Conservation (phyloP, 2,797 vertebrate genomes). For the Fistularia tabacaria region DNA sequence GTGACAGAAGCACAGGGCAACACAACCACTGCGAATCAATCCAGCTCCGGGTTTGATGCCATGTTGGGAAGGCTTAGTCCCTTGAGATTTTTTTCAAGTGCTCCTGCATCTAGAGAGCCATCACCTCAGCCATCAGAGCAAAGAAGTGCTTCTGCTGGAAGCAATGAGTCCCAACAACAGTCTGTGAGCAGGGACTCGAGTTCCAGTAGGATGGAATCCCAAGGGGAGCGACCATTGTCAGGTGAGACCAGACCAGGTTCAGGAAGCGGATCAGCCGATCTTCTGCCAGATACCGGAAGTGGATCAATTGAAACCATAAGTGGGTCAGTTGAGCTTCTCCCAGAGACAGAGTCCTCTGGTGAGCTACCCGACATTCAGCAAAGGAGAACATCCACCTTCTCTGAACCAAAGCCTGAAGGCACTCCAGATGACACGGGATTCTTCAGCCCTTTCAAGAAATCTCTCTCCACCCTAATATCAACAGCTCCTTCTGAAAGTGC, state of each 20-base stretch:
- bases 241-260: constrained; percentile 53
- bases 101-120: constrained; percentile 56
- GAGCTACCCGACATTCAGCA: constrained; percentile 72
- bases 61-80: constrained; percentile 84
- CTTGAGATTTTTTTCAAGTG: constrained; percentile 83
- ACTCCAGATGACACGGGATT: constrained; percentile 73
- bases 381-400: constrained; percentile 37
- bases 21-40: constrained; percentile 52
- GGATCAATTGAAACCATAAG: constrained; percentile 63
- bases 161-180: constrained; percentile 45
- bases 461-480: constrained; percentile 84
- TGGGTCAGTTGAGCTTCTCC: constrained; percentile 75
- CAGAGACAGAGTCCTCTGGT: constrained; percentile 76
- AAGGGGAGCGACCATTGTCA: constrained; percentile 51
- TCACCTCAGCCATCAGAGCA: constrained; percentile 59
- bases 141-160: constrained; percentile 47
- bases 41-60: constrained; percentile 80
- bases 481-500: constrained; percentile 59
- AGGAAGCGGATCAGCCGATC: constrained; percentile 57
- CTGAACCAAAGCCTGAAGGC: constrained; percentile 60
- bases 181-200: constrained; percentile 32
- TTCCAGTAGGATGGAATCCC: constrained; percentile 38
- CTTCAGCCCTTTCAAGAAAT: constrained; percentile 90
- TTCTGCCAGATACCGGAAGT: constrained; percentile 62
- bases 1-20: constrained; percentile 40